Conservation (phyloP, 2,888 invertebrate genomes). For the Fabriciana adippe region DNA sequence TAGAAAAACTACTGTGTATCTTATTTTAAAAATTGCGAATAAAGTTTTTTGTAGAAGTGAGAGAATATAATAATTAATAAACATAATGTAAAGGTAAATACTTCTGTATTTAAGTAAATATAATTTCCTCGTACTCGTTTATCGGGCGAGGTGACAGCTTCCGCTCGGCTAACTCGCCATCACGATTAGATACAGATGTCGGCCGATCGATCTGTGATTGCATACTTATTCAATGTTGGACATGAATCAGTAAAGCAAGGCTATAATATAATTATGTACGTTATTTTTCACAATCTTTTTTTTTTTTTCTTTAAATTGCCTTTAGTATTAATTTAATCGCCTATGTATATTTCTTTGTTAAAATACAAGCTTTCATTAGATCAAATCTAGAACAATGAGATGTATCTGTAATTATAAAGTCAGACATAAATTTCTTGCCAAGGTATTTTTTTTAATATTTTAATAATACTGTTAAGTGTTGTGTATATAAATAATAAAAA, state of each 20-base stretch:
- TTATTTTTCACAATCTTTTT: constrained; percentile 9
- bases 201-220: constrained; percentile 42
- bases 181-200: constrained; percentile 52
- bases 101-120: constrained; percentile 29
- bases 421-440: too few relatives aligned
- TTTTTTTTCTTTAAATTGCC: neutral
- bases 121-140: constrained; percentile 39
- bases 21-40: too few relatives aligned
- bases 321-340: too few relatives aligned
- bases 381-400: too few relatives aligned
- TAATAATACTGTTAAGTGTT: too few relatives aligned
- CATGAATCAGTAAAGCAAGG: constrained; percentile 16
- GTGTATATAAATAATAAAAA: too few relatives aligned
- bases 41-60: neutral
- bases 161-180: constrained; percentile 49
- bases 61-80: neutral
- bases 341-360: too few relatives aligned
- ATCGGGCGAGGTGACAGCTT: constrained; percentile 48
- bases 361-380: too few relatives aligned
- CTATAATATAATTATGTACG: constrained; percentile 4
- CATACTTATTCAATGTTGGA: constrained; percentile 31
- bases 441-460: too few relatives aligned
- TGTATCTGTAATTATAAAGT: too few relatives aligned
- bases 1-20: too few relatives aligned
- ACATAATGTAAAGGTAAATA: neutral